These are phyloP conservation scores for Pachypeltis micranthus DNA, from an alignment of 1,140 invertebrate species.

Conservation along the genomic window DNA sequence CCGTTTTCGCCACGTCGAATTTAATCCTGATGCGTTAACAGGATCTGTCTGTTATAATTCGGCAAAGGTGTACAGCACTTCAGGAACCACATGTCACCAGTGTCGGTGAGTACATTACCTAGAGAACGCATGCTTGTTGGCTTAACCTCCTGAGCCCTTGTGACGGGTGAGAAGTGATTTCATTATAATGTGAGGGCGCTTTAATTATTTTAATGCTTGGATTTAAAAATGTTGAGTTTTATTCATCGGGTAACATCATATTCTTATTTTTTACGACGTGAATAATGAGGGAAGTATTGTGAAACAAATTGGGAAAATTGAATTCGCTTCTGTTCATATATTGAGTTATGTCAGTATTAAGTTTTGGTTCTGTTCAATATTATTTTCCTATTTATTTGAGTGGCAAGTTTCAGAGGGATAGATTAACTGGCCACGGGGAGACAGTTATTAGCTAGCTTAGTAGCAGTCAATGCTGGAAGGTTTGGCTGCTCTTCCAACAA, in stretches of 20 bases:
- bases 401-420: too few relatives aligned
- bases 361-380: too few relatives aligned
- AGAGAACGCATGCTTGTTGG: background rate
- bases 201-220: background rate
- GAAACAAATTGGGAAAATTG: too few relatives aligned
- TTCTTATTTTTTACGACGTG: too few relatives aligned
- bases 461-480: too few relatives aligned
- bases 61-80: background rate
- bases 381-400: too few relatives aligned
- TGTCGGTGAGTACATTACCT: conserved; percentile 15
- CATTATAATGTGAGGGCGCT: background rate
- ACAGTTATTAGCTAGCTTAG: too few relatives aligned
- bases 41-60: background rate
- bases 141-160: background rate
- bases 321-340: too few relatives aligned
- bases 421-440: too few relatives aligned
- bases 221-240: background rate
- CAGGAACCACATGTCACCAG: conserved; percentile 23
- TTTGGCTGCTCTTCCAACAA: too few relatives aligned
- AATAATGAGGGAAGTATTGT: too few relatives aligned
- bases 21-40: background rate
- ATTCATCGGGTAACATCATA: background rate
- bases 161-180: background rate
- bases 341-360: too few relatives aligned
- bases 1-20: background rate